Conservation (phyloP, 2,888 invertebrate species). For the Achlya flavicornis region DNA sequence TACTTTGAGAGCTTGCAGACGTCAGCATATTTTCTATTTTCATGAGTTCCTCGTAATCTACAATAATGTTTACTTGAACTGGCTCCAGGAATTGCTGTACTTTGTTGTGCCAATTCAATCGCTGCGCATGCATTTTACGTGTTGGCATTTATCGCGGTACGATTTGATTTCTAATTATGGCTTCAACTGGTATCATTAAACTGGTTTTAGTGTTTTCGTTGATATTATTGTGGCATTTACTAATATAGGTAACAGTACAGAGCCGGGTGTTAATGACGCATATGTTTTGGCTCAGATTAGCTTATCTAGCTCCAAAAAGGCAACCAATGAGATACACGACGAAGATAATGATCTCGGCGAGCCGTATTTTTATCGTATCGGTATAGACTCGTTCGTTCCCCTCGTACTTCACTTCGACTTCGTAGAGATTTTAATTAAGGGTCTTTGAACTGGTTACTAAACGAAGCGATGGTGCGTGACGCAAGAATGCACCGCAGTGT, state of each 20-base stretch:
- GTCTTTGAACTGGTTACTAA: constrained; percentile 56
- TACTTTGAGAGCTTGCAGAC: background rate
- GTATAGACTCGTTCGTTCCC: constrained; percentile 44
- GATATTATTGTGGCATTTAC: constrained; percentile 23
- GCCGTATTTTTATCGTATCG: constrained; percentile 32
- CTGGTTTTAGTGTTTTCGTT: constrained; percentile 30
- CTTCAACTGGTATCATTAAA: constrained; percentile 24
- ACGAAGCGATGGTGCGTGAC: constrained; percentile 45
- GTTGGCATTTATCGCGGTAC: constrained; percentile 42
- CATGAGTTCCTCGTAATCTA: background rate
- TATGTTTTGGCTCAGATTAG: background rate
- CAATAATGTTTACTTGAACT: background rate
- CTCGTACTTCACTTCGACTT: constrained; percentile 21
- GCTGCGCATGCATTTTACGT: constrained; percentile 54
- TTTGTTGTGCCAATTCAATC: constrained; percentile 40
- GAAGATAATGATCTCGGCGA: background rate
- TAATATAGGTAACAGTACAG: constrained; percentile 27
- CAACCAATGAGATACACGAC: background rate
- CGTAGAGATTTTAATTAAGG: constrained; percentile 53
- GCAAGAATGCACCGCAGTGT: constrained; percentile 16
- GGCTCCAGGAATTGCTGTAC: constrained; percentile 25
- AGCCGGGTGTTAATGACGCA: constrained; percentile 2
- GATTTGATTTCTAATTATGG: constrained; percentile 53
- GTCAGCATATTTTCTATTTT: background rate
- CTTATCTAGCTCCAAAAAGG: background rate